Evolutionary conservation across 1,140 invertebrate species (phyloP).

Genomic region (Heterodera carotae): DNA sequence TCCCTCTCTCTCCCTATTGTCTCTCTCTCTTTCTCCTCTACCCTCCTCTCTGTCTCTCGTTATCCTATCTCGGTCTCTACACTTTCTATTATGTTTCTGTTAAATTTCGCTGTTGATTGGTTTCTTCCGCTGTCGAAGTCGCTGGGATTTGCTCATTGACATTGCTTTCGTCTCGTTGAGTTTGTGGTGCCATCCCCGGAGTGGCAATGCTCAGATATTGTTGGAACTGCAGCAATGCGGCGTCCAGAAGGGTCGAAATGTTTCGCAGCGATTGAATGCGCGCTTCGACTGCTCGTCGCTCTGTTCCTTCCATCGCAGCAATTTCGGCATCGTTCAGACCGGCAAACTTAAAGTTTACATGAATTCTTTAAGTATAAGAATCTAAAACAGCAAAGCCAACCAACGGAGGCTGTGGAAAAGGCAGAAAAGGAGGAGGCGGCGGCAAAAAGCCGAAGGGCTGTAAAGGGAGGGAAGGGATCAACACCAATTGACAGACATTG

Average conservation of each 20-base stretch:
- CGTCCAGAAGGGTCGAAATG: constrained; percentile 83
- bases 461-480: constrained; percentile 29
- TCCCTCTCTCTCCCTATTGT: no score
- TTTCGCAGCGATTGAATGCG: constrained; percentile 81
- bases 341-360: constrained; percentile 34
- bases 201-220: constrained; percentile 72
- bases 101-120: neutral
- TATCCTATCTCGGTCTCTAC: no score
- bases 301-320: constrained; percentile 80
- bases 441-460: constrained; percentile 55
- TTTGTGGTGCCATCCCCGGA: neutral
- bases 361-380: neutral
- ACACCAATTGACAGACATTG: neutral
- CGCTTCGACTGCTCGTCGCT: constrained; percentile 83
- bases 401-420: constrained; percentile 51
- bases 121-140: constrained; percentile 13
- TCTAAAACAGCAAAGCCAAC: constrained; percentile 12
- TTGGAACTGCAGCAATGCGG: constrained; percentile 82
- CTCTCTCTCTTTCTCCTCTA: no score
- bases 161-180: neutral
- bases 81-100: neutral
- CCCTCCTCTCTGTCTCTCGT: neutral
- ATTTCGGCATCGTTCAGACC: constrained; percentile 80
- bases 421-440: constrained; percentile 70
- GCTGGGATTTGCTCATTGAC: neutral